Base-by-base conservation (phyloP, 2,113 vertebrate species). In the Sapajus apella region DNA sequence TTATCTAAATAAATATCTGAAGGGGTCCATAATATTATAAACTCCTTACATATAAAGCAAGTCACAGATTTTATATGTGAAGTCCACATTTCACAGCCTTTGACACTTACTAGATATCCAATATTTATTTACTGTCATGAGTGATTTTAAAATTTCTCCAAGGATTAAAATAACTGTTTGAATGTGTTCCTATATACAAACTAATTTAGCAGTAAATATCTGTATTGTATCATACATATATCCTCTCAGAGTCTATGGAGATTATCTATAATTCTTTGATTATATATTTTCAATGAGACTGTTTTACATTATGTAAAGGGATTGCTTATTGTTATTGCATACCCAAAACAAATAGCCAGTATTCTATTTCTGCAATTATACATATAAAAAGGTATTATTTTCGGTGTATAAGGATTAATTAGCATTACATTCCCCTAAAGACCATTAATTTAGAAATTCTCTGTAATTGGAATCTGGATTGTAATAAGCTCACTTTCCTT, bases 371-470 rank as follows among this genome's bases (percentile, higher is more conserved):
- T 47, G 6, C 23, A 83, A 84, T 94, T 89, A 72, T 50, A 61
- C 16, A 50, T 80, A 66, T 11, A 73, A 45, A 91, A 79, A 72
- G 6, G 76, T 52, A 86, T 47, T 47, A 90, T 52, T 90, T 92
- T 97, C 87, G 98, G 66, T 97, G 94, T 97, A 98, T 98, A 97
- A 98, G 75, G 52, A 92, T 98, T 98, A 98, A 98, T 98, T 98
- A 98, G 97, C 87, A 92, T 97, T 94, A 85, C 4, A 75, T 97
- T 84, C 90, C 90, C 96, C 97, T 96, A 25, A 98, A 98, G 90
- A 94, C 82, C 88, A 98, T 87, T 94, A 95, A 97, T 97, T 97
- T 98, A 89, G 76, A 98, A 98, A 97, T 47, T 97, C 58, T 96
- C 89, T 96, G 52, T 97, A 98, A 98, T 96, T 98, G 92, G 96